phyloP scores from a whole-genome alignment of 2,797 vertebrate genomes.

The Erpetoichthys calabaricus region DNA sequence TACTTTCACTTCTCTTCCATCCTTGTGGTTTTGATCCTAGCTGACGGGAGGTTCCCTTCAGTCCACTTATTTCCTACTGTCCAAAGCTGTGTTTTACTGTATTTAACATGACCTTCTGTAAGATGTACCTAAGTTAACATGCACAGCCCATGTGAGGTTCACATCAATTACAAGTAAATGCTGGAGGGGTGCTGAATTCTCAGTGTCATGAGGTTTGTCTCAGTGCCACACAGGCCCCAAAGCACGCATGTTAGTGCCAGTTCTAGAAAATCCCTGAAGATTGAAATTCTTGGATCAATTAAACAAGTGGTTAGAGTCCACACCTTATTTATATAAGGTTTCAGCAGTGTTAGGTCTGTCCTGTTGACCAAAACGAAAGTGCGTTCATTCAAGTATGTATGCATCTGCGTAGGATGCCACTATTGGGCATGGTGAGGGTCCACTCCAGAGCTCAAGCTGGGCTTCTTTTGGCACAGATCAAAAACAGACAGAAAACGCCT shows the following conservation, averaged over 20 bases:
- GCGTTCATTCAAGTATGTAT: slow-evolving; percentile 55
- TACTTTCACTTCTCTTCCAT: too few relatives aligned
- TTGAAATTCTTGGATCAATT: slow-evolving; percentile 8
- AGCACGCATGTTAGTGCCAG: slow-evolving; percentile 6
- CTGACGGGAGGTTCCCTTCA: not conserved
- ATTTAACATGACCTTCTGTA: too few relatives aligned
- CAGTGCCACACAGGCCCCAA: not conserved
- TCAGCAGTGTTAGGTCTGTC: not conserved
- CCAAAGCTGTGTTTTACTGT: not conserved
- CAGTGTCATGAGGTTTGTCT: not conserved
- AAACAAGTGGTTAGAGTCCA: slow-evolving; percentile 12
- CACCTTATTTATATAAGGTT: not conserved
- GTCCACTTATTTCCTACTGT: not conserved
- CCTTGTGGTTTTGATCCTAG: too few relatives aligned
- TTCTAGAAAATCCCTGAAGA: slow-evolving; percentile 9
- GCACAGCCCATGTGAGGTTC: too few relatives aligned
- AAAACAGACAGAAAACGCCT: slow-evolving; percentile 22
- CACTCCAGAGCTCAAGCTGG: slow-evolving; percentile 28
- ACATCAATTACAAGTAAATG: too few relatives aligned
- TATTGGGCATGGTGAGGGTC: slow-evolving; percentile 23
- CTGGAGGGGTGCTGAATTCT: not conserved
- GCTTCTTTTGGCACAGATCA: slow-evolving; percentile 3
- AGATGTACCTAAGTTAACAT: too few relatives aligned
- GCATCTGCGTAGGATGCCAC: slow-evolving; percentile 28
- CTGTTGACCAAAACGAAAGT: slow-evolving; percentile 39